Percentiles rank a stretch among this genome's conserved stretches.
Evolutionary conservation across 2,113 vertebrate species (phyloP).

Genomic region (Ctenomys sociabilis): DNA sequence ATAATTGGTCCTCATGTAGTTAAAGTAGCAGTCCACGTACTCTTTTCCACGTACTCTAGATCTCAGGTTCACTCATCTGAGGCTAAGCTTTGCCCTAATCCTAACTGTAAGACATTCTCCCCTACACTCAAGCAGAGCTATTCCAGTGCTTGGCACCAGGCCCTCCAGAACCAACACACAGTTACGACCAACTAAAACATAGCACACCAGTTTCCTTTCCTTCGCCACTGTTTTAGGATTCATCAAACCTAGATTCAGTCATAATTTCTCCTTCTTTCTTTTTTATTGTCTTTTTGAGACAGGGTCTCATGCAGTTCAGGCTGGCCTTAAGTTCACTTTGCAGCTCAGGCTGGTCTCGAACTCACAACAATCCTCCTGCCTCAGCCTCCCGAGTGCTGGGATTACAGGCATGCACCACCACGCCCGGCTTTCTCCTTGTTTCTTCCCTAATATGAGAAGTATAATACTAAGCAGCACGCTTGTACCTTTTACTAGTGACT

Average conservation of each 20-base stretch:
- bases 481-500: conserved; percentile 11
- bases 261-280: conserved; percentile 17
- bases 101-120: neutral
- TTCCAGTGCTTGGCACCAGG: neutral
- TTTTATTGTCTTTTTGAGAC: too few species aligned
- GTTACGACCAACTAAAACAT: neutral
- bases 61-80: neutral
- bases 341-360: too few species aligned
- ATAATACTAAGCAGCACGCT: neutral
- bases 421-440: conserved; percentile 6
- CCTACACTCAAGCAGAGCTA: neutral
- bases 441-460: conserved; percentile 10
- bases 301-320: too few species aligned
- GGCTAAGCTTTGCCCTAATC: too few species aligned
- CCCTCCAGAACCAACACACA: neutral
- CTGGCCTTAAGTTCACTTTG: too few species aligned
- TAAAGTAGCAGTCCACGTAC: neutral
- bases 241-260: neutral
- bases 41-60: neutral
- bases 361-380: too few species aligned
- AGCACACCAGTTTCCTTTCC: neutral
- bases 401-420: too few species aligned
- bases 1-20: neutral
- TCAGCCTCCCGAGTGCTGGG: too few species aligned
- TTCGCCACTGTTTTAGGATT: neutral